Base-by-base conservation (phyloP, 53 echinoderm and acorn worm species). In the Arbacia lixula region DNA sequence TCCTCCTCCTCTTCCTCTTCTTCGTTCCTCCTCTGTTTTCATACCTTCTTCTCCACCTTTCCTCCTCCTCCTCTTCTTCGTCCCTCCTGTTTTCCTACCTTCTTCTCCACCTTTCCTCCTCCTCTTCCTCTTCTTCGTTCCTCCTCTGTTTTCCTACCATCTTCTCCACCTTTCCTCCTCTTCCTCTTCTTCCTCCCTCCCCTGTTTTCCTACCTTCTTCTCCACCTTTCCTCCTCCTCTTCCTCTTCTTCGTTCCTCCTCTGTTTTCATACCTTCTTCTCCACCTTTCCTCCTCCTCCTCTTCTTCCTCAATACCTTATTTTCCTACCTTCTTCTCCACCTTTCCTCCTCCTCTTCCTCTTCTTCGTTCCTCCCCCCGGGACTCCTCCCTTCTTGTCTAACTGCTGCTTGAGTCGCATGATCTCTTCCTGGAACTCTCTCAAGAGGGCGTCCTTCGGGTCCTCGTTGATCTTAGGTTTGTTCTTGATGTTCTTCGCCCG, bases 401-500 rank as follows among this genome's bases (percentile, higher is more conserved):
- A 88, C 39, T 93, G 91, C 54, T 86, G 41, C 41, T 91, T 91
- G 50, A 96, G 51, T 26, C 96, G 71, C 0, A 75, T 12, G 22
- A 96, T 96, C 66, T 96, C 96, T 60, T 96, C 96, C 74, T 96
- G 96, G 50, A 96, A 96, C 37, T 96, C 96, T 66, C 96, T 84
- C 67, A 96, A 61, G 26, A 96, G 72, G 51, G 96, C 96, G 54
- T 96, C 96, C 85, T 96, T 96, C 0, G 96, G 96, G 60, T 96
- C 96, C 71, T 96, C 96, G 54, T 96, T 96, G 53, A 96, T 96
- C 90, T 91, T 93, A 24, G 96, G 96, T 87, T 96, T 96, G 78
- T 96, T 96, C 90, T 96, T 96, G 86, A 96, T 96, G 46, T 96
- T 96, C 87, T 96, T 96, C 55, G 96, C 96, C 68, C 96, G 83